These are phyloP conservation scores for Onychomys arenicola DNA, from an alignment of 2,797 vertebrate genomes.

Conservation along the genomic window DNA sequence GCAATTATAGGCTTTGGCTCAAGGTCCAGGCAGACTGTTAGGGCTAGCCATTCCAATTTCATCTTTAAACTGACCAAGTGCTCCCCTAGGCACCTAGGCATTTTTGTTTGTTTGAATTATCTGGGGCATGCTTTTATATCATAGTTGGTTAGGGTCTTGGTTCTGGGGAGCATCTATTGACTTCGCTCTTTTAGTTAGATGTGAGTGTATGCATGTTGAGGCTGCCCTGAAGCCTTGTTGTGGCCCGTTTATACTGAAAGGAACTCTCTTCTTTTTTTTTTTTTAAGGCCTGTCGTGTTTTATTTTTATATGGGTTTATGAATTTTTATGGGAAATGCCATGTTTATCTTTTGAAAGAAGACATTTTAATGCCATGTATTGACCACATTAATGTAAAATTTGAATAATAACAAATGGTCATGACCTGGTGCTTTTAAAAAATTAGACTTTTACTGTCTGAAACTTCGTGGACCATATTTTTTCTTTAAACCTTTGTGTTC, in stretches of 20 bases:
- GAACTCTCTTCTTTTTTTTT: not conserved
- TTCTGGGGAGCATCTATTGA: slow-evolving; percentile 20
- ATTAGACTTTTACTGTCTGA: not conserved
- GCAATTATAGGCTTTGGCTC: not conserved
- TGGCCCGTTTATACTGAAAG: not conserved
- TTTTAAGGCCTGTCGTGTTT: not conserved
- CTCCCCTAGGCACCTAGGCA: not conserved
- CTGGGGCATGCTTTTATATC: slow-evolving; percentile 21
- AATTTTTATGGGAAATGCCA: slow-evolving; percentile 13
- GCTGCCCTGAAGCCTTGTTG: not conserved
- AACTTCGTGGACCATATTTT: not conserved
- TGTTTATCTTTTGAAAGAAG: slow-evolving; percentile 6
- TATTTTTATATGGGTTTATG: not conserved
- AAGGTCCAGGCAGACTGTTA: not conserved
- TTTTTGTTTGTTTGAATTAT: slow-evolving; percentile 21
- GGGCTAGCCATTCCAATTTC: not conserved
- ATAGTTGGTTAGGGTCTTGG: not conserved
- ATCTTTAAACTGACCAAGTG: not conserved
- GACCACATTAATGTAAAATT: not conserved
- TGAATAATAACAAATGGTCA: slow-evolving; percentile 8
- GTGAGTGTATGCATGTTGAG: not conserved
- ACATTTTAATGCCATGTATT: not conserved
- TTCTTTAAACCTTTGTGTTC: not conserved
- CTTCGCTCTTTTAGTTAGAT: slow-evolving; percentile 35
- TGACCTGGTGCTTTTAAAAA: not conserved